These are phyloP conservation scores for Heteromurus nitidus DNA, from an alignment of 2,888 invertebrate species.

Conservation along the genomic window DNA sequence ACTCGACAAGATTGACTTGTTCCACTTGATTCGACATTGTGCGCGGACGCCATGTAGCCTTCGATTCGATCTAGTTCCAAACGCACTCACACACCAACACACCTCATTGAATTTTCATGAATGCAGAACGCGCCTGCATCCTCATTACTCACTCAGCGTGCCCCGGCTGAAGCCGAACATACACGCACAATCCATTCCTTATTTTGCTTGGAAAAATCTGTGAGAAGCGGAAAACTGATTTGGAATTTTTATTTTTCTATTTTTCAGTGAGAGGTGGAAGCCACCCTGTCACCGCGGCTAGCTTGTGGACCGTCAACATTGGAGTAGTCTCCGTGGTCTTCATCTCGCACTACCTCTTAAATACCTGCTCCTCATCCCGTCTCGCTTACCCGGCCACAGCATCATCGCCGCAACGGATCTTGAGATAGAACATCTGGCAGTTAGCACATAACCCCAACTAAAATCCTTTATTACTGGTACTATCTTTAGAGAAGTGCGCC, in stretches of 20 bases:
- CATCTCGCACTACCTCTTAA: constrained; percentile 39
- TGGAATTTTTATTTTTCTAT: neutral
- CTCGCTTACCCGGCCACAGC: neutral
- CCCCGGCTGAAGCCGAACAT: too few species aligned
- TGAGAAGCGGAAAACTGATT: neutral
- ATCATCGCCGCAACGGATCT: constrained; percentile 4
- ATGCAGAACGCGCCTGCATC: too few species aligned
- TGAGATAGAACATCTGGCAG: constrained; percentile 29
- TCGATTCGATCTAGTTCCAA: too few species aligned
- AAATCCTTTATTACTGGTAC: too few species aligned
- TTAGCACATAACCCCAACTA: too few species aligned
- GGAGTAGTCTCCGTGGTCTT: constrained; percentile 43
- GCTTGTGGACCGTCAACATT: constrained; percentile 45
- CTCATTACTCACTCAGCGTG: too few species aligned
- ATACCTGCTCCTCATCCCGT: constrained; percentile 41
- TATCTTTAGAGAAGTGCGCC: too few species aligned
- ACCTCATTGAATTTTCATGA: too few species aligned
- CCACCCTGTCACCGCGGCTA: constrained; percentile 21
- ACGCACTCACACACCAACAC: too few species aligned
- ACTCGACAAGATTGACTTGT: constrained; percentile 33
- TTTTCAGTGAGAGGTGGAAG: constrained; percentile 57
- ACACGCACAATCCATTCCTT: too few species aligned
- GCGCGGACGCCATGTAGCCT: too few species aligned
- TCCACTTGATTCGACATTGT: constrained; percentile 31
- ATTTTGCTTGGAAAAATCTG: neutral